phyloP scores from a whole-genome alignment of 2,888 invertebrate species.

The Linnaemya tessellans region DNA sequence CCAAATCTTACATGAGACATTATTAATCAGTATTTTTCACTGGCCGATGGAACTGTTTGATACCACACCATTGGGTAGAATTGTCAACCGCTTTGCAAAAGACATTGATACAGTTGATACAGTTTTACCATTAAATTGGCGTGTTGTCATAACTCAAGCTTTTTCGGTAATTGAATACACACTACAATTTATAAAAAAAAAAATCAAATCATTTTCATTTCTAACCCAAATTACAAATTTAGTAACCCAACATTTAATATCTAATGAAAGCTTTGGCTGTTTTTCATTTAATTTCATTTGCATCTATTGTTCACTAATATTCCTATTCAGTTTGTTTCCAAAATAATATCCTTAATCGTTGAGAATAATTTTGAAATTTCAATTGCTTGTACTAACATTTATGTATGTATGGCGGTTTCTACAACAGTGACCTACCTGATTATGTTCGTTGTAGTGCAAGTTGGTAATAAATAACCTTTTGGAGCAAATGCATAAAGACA shows the following conservation, averaged over 20 bases:
- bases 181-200: conserved; percentile 7
- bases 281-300: neutral
- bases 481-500: conserved; percentile 27
- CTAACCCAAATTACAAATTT: conserved; percentile 17
- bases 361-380: neutral
- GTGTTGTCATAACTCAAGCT: conserved; percentile 82
- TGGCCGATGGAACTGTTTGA: conserved; percentile 91
- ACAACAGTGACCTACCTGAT: conserved; percentile 27
- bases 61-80: conserved; percentile 90
- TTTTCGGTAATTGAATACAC: conserved; percentile 82
- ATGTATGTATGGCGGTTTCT: conserved; percentile 27
- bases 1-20: conserved; percentile 84
- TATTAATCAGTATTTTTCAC: conserved; percentile 86
- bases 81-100: conserved; percentile 87
- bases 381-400: conserved; percentile 11
- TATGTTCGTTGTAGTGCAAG: neutral
- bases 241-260: neutral
- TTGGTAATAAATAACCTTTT: neutral
- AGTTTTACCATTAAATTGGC: conserved; percentile 83
- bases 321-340: neutral
- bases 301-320: neutral
- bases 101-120: conserved; percentile 86
- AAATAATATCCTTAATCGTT: neutral
- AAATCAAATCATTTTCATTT: conserved; percentile 29
- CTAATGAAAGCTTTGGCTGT: neutral